Conservation (phyloP, 2,797 vertebrate species). For the Ciconia nigra region DNA sequence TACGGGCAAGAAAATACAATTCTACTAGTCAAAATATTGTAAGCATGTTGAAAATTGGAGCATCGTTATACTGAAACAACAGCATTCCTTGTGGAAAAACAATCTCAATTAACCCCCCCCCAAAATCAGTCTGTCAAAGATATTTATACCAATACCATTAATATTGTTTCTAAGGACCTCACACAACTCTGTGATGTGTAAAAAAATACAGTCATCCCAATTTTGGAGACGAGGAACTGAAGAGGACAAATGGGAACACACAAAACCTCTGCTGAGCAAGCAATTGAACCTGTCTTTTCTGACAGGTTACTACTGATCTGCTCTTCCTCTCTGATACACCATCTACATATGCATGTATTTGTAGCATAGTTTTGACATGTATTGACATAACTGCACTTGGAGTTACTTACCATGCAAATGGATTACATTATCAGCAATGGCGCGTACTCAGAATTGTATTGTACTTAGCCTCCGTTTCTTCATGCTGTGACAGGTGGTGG, state of each 20-base stretch:
- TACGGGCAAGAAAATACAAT: neutral
- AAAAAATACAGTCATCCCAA: neutral
- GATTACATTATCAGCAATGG: neutral
- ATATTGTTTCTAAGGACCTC: neutral
- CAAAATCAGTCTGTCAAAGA: neutral
- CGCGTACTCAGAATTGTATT: neutral
- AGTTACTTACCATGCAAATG: neutral
- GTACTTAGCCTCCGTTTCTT: neutral
- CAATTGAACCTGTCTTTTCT: neutral
- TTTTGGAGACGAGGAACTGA: neutral
- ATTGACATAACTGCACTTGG: neutral
- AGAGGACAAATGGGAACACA: neutral
- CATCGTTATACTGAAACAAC: neutral
- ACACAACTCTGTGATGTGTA: neutral
- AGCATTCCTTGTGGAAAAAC: neutral
- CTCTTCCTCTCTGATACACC: neutral
- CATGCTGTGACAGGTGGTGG: neutral
- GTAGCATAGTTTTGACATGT: neutral
- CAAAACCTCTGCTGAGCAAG: neutral
- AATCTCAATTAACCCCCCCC: neutral
- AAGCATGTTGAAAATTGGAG: neutral
- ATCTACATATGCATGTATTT: neutral
- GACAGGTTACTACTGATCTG: neutral
- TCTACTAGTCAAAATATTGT: neutral
- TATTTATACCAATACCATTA: neutral